These are phyloP conservation scores for Sylvietta virens DNA, from an alignment of 2,113 vertebrate species.

Conservation along the genomic window DNA sequence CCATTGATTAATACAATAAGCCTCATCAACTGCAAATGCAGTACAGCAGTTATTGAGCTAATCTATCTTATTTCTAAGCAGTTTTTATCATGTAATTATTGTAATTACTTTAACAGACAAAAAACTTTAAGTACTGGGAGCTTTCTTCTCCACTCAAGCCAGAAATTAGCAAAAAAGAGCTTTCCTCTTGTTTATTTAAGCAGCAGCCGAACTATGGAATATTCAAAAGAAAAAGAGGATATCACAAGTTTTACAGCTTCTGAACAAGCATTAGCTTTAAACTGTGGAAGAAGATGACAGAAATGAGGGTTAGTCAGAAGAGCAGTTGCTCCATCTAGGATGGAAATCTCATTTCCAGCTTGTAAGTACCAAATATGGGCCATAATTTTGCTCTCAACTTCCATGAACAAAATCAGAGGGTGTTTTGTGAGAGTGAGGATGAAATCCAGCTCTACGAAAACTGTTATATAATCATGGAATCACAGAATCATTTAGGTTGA, in stretches of 20 bases:
- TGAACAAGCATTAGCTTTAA: not conserved
- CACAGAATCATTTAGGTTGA: not conserved
- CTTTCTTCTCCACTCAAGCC: conserved; percentile 4
- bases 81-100: conserved; percentile 49
- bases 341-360: not conserved
- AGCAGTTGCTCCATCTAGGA: not conserved
- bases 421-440: not conserved
- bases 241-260: not conserved
- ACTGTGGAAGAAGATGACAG: not conserved
- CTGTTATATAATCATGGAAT: not conserved
- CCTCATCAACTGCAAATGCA: conserved; percentile 24
- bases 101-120: conserved; percentile 21
- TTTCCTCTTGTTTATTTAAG: conserved; percentile 29
- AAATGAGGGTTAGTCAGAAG: not conserved
- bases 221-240: not conserved
- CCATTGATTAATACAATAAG: conserved; percentile 6
- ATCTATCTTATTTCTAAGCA: conserved; percentile 45
- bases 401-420: not conserved
- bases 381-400: not conserved
- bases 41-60: conserved; percentile 29
- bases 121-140: not conserved
- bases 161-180: conserved; percentile 37
- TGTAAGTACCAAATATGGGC: not conserved
- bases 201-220: not conserved
- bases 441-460: not conserved